These are phyloP conservation scores for Oreochromis spilurus DNA, from an alignment of 2,113 vertebrate species.

Conservation along the genomic window DNA sequence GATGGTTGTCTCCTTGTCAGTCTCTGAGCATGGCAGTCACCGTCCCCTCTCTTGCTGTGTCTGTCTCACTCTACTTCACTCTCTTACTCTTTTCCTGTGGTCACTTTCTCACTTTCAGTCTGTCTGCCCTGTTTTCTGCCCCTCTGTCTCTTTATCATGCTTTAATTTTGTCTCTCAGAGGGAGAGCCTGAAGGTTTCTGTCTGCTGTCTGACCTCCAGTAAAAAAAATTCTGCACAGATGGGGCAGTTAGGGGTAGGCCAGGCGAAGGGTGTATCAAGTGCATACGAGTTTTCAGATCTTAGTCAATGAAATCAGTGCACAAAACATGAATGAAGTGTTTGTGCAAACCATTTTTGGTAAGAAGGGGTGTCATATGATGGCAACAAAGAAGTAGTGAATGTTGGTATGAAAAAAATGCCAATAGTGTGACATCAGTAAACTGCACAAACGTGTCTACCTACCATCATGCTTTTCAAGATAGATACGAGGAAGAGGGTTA, in stretches of 20 bases:
- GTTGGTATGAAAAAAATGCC: not conserved
- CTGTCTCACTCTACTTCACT: not conserved
- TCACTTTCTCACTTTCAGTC: not conserved
- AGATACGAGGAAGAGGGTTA: not conserved
- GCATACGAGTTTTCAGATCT: not conserved
- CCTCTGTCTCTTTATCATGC: not conserved
- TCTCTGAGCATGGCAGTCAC: not conserved
- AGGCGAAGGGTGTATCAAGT: not conserved
- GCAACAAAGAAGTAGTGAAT: not conserved
- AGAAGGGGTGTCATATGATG: not conserved
- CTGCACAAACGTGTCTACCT: not conserved
- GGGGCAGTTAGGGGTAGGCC: not conserved
- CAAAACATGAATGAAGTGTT: not conserved
- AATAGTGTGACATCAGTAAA: not conserved
- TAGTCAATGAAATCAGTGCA: not conserved
- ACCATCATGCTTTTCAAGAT: not conserved
- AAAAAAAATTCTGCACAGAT: not conserved
- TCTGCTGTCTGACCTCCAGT: not conserved
- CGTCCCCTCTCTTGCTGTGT: not conserved
- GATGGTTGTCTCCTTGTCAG: conserved; percentile 40
- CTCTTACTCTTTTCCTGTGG: not conserved
- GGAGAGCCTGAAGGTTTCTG: not conserved
- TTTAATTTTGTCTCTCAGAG: not conserved
- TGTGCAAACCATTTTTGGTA: not conserved
- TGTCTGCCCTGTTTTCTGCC: not conserved